Base-by-base conservation (phyloP, 2,888 invertebrate genomes). In the Andrena chrysosceles region DNA sequence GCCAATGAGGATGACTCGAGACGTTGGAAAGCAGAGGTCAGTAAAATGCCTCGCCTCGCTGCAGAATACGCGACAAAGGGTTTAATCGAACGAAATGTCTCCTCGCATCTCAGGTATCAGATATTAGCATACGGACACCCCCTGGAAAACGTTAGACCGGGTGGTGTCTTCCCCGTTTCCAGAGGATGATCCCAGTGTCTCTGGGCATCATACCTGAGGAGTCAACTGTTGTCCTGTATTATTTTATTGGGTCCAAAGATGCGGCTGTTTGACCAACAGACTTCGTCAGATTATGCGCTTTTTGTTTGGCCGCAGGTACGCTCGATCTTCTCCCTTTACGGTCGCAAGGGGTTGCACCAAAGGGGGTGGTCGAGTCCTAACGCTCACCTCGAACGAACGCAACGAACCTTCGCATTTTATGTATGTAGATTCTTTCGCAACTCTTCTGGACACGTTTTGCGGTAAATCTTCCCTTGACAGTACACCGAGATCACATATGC, bases 201-300 rank as follows among this genome's bases (percentile, higher is more conserved):
- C 35, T 5, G 35, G 66, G 31, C 23, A 59, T 62, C 23, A 63
- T 76, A 67, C n/a, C 69, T 26, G 29, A 33, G 56, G 31, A 79
- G 69, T 79, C 68, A 74, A 76, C 64, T 68, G 33, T 76, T 54
- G 66, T 49, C 66, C 60, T 26, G 60, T 13, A 67, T 73, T 71
- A 67, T 29, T 73, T 83, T 66, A 67, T 79, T 52, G 70, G 56
- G 48, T 8, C 56, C 49, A 10, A 64, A 75, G 67, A 75, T 72
- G 49, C 66, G 52, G 49, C 79, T 76, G 66, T 76, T 81, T 83
- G 79, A 79, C 79, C 76, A 78, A 84, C 71, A 82, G 60, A 60
- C 60, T 54, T 54, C 8, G 2, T 3, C 4, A 74, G 68, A 74
- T 77, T 71, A 54, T 68, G 23, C 63, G 2, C 13, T 67, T 71